A percentile compares a stretch with the other conserved stretches of the same genome.
These are phyloP conservation scores for Oncorhynchus nerka DNA, from an alignment of 2,113 vertebrate species.

Conservation along the genomic window DNA sequence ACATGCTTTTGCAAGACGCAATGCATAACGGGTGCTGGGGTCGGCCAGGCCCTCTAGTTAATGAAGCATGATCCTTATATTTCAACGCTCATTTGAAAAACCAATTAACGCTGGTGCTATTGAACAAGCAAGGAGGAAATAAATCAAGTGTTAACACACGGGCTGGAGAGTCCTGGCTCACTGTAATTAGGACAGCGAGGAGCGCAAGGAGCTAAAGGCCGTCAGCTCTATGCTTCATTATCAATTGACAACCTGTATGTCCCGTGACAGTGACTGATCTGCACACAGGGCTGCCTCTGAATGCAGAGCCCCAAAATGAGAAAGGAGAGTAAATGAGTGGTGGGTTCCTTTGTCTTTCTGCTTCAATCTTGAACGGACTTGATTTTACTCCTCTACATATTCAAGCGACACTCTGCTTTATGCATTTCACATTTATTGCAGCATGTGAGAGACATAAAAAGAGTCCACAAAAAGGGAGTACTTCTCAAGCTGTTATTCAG, in stretches of 20 bases:
- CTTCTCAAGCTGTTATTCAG: not conserved
- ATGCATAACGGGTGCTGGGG: not conserved
- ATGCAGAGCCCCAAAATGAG: slow-evolving; percentile 37
- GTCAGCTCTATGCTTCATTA: slow-evolving; percentile 75
- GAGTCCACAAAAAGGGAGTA: not conserved
- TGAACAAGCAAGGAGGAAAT: slow-evolving; percentile 85
- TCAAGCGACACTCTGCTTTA: not conserved
- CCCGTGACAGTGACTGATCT: slow-evolving; percentile 79
- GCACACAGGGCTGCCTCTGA: slow-evolving; percentile 53
- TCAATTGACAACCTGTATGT: slow-evolving; percentile 81
- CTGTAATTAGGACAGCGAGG: slow-evolving; percentile 83
- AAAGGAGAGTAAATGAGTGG: slow-evolving; percentile 55
- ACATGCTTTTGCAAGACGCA: slow-evolving; percentile 56
- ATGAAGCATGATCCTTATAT: slow-evolving; percentile 82
- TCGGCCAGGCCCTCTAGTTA: slow-evolving; percentile 67
- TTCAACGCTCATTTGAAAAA: slow-evolving; percentile 90
- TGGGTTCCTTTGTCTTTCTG: slow-evolving; percentile 57
- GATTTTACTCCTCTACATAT: not conserved
- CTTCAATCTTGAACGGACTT: not conserved
- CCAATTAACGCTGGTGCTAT: slow-evolving; percentile 86
- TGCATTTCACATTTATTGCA: not conserved
- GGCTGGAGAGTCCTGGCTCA: slow-evolving; percentile 79
- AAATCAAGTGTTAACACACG: slow-evolving; percentile 94
- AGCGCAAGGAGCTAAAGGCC: slow-evolving; percentile 77
- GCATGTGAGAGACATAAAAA: not conserved